Percentiles rank a stretch among this genome's conserved stretches.
Evolutionary conservation across 92 coral and sea anemone species (phyloP).

Genomic region (Epizoanthus illoricatus): DNA sequence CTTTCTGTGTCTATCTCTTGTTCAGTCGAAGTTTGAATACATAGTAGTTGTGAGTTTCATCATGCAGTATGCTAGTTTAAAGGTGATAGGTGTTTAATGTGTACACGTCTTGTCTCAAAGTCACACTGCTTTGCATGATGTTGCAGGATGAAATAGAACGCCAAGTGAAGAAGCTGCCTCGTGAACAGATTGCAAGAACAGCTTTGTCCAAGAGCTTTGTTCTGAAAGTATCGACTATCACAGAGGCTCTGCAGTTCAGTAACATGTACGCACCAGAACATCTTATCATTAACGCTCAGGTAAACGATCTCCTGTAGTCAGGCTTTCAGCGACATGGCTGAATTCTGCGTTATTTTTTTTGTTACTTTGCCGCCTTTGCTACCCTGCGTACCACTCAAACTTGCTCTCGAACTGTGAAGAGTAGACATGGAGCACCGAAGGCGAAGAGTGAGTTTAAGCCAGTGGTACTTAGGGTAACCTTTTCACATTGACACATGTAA

Average conservation of each 20-base stretch:
- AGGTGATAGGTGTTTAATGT: no score
- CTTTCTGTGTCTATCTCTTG: no score
- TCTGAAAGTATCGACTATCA: constrained; percentile 31
- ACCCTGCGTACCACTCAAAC: no score
- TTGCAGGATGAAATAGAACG: constrained; percentile 42
- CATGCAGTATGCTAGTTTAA: no score
- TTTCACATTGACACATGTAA: no score
- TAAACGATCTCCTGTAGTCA: not conserved
- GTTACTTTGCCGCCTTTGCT: no score
- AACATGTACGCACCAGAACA: constrained; percentile 63
- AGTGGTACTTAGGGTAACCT: no score
- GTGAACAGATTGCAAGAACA: constrained; percentile 47
- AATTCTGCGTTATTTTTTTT: not conserved
- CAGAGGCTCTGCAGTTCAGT: constrained; percentile 51
- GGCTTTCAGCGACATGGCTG: not conserved
- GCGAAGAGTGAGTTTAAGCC: no score
- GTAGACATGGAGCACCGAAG: no score
- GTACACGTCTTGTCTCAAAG: not conserved
- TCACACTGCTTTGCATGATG: not conserved
- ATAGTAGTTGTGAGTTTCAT: no score
- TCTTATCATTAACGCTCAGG: constrained; percentile 53
- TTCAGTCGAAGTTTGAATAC: no score
- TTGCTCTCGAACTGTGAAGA: no score
- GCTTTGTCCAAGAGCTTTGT: constrained; percentile 53
- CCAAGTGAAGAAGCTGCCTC: constrained; percentile 54